Base-by-base conservation (phyloP, 2,113 vertebrate genomes). In the Turdus rufiventris region DNA sequence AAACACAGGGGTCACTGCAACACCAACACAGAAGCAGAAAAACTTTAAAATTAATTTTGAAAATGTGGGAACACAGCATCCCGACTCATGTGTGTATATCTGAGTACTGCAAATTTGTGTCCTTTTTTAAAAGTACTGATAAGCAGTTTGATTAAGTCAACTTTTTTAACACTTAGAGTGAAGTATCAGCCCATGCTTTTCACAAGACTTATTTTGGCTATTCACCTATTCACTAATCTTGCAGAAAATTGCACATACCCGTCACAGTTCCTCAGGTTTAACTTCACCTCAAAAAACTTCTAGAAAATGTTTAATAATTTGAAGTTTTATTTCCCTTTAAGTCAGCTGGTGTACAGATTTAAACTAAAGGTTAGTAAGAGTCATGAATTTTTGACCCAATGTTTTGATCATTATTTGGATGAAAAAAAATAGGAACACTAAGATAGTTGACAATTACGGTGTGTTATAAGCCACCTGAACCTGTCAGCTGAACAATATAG, bases 211-310 rank as follows among this genome's bases (percentile, higher is more conserved):
- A 54, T 15, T 38, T n/a, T 78, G 34, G 7, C 10, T 58, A n/a
- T 31, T 81, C 2, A 16, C 53, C 18, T 65, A 65, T 48, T 48
- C 34, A 56, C 5, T 47, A 47, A 38, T 56, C 34, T 72, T 60
- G 25, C 15, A 62, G 23, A 57, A 91, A 86, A 62, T 42, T 57
- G 26, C 31, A 78, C n/a, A 3, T 48, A 42, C 42, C 24, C 3
- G 15, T 70, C 36, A 72, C 6, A 72, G 28, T 76, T 54, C 54
- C 28, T 66, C 40, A 68, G 29, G 14, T 31, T 62, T 88, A 78
- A 8, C 5, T 53, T 40, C 5, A 31, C 2, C 11, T 12, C 12
- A 57, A 38, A 51, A 36, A 11, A 2, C 0, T 0, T 0, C 15
- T 48, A 31, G 20, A 47, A 76, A 82, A 62, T 2, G 5, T 29